phyloP scores from a whole-genome alignment of 2,797 vertebrate species.

The Lepilemur septentrionalis region DNA sequence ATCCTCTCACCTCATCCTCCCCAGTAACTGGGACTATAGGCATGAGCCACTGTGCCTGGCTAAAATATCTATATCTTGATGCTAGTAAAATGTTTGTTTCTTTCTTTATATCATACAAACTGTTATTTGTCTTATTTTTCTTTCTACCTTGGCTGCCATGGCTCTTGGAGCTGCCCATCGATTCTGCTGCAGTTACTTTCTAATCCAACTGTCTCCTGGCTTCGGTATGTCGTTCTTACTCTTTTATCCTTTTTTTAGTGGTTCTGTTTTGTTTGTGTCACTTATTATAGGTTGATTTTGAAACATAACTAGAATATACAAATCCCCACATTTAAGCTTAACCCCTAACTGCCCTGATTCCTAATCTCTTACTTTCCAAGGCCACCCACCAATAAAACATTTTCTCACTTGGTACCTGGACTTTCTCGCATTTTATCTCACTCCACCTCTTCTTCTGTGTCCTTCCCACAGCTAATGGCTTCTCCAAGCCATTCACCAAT shows the following conservation, averaged over 20 bases:
- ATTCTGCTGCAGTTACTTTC: not conserved
- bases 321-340: conserved; percentile 24
- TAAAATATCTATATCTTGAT: not conserved
- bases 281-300: conserved; percentile 42
- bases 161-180: not conserved
- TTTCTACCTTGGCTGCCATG: not conserved
- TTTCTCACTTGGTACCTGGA: conserved; percentile 9
- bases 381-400: not conserved
- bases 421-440: not conserved
- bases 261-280: conserved; percentile 35
- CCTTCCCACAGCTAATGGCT: not conserved
- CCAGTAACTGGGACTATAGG: not conserved
- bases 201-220: not conserved
- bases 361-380: conserved; percentile 30
- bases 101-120: not conserved
- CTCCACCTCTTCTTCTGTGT: not conserved
- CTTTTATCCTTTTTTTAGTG: conserved; percentile 26
- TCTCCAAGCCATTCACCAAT: not conserved
- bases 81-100: not conserved
- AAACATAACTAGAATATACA: conserved; percentile 34
- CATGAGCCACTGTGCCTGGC: not conserved
- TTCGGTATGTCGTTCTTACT: conserved; percentile 27
- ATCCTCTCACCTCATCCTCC: not conserved
- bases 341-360: not conserved
- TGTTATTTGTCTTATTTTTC: not conserved